Percentiles rank a stretch among this genome's conserved stretches.
phyloP scores from a whole-genome alignment of 2,888 invertebrate genomes.

The Chaitophorus viminalis region DNA sequence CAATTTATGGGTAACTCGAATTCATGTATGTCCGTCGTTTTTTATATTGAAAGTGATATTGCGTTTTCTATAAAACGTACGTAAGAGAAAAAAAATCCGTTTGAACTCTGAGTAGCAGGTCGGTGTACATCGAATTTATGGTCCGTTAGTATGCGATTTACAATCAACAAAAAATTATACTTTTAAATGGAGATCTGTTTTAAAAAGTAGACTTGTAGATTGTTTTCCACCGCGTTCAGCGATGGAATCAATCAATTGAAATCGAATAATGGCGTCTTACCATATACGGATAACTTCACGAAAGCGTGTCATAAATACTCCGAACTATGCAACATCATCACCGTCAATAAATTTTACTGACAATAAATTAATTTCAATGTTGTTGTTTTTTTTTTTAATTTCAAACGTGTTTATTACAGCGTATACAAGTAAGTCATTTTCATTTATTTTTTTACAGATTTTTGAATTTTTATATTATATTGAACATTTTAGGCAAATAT shows the following conservation, averaged over 20 bases:
- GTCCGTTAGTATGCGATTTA: neutral
- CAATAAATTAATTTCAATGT: slow-evolving; percentile 10
- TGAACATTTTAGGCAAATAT: too few relatives aligned
- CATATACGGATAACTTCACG: neutral
- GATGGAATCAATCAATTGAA: neutral
- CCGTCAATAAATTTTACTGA: neutral
- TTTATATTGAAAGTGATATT: neutral
- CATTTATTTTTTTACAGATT: too few relatives aligned
- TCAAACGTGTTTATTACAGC: too few relatives aligned
- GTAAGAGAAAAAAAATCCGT: neutral
- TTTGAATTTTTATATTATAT: too few relatives aligned
- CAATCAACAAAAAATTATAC: slow-evolving; percentile 19
- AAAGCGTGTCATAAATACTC: slow-evolving; percentile 11
- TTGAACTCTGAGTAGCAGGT: neutral
- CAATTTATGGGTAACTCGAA: neutral
- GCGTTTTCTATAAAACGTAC: neutral
- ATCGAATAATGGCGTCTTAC: slow-evolving; percentile 21
- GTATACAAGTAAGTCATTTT: neutral
- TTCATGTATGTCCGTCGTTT: too few relatives aligned
- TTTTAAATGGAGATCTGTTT: slow-evolving; percentile 33
- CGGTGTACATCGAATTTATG: neutral
- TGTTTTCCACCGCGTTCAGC: neutral
- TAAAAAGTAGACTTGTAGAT: slow-evolving; percentile 13
- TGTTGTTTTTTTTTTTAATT: neutral
- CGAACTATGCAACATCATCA: neutral